A percentile compares a stretch with the other conserved stretches of the same genome.
phyloP scores from a whole-genome alignment of 2,797 vertebrate species.

The Tadarida brasiliensis region DNA sequence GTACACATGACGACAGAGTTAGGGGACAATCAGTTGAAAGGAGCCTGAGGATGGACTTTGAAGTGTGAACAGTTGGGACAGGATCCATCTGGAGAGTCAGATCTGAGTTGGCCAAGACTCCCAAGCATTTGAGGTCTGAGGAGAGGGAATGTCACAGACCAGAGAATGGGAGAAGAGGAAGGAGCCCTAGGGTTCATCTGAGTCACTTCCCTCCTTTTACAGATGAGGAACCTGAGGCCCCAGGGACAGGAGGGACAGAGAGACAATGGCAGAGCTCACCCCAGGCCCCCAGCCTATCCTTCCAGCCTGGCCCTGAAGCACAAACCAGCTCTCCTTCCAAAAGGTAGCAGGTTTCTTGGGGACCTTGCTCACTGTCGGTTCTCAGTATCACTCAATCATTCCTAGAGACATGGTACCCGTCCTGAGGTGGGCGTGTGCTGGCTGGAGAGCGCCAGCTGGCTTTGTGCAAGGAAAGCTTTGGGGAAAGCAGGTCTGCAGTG shows the following conservation, averaged over 20 bases:
- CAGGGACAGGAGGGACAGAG: neutral
- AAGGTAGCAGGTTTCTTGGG: neutral
- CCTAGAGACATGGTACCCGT: neutral
- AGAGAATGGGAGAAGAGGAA: rapidly evolving
- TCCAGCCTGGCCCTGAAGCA: neutral
- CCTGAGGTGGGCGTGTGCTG: rapidly evolving
- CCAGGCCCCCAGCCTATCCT: neutral
- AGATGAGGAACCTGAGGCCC: neutral
- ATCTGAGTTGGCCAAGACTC: neutral
- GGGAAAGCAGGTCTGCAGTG: neutral
- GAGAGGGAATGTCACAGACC: neutral
- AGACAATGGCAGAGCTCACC: neutral
- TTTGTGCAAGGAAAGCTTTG: neutral
- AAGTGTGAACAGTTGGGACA: neutral
- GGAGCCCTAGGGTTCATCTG: neutral
- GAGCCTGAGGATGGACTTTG: neutral
- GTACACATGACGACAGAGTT: rapidly evolving
- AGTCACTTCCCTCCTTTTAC: neutral
- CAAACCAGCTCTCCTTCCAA: neutral
- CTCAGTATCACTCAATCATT: rapidly evolving
- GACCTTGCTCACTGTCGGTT: neutral
- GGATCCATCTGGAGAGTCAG: neutral
- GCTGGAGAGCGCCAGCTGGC: rapidly evolving
- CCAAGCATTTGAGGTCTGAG: neutral
- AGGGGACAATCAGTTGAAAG: neutral